Percentiles rank a stretch among this genome's conserved stretches.
Evolutionary conservation across 2,113 vertebrate species (phyloP).

Genomic region (Stictonetta naevosa): DNA sequence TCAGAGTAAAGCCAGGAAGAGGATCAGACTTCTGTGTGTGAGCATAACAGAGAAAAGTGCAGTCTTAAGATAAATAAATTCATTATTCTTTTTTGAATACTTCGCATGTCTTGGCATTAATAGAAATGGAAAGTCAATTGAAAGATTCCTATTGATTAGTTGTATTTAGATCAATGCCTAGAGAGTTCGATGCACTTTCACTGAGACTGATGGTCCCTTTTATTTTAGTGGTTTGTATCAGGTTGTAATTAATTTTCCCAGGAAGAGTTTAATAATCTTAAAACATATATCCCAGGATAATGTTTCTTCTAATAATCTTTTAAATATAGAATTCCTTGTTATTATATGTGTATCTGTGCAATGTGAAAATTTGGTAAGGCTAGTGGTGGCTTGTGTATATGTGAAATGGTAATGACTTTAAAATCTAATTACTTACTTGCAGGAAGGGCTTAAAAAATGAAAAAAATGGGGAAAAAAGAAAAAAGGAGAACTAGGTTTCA

Average conservation of each 20-base stretch:
- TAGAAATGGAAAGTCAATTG: constrained; percentile 16
- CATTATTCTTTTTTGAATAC: background rate
- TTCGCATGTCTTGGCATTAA: background rate
- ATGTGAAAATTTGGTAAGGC: background rate
- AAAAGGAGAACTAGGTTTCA: background rate
- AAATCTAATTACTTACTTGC: background rate
- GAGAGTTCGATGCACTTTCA: background rate
- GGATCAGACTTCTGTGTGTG: background rate
- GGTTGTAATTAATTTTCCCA: background rate
- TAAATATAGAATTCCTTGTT: background rate
- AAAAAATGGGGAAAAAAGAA: background rate
- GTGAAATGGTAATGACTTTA: background rate
- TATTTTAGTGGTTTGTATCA: background rate
- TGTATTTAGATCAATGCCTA: constrained; percentile 14
- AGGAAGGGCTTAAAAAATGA: background rate
- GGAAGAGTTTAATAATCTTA: background rate
- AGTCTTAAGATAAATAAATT: background rate
- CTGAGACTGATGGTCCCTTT: background rate
- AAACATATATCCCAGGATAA: background rate
- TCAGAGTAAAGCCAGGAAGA: background rate
- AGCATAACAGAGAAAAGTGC: background rate
- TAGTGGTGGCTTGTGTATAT: background rate
- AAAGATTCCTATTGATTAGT: constrained; percentile 42
- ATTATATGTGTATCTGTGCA: background rate
- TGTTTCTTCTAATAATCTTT: background rate